Evolutionary conservation across 2,888 invertebrate species (phyloP).

Genomic region (Nemapogon koenigi): DNA sequence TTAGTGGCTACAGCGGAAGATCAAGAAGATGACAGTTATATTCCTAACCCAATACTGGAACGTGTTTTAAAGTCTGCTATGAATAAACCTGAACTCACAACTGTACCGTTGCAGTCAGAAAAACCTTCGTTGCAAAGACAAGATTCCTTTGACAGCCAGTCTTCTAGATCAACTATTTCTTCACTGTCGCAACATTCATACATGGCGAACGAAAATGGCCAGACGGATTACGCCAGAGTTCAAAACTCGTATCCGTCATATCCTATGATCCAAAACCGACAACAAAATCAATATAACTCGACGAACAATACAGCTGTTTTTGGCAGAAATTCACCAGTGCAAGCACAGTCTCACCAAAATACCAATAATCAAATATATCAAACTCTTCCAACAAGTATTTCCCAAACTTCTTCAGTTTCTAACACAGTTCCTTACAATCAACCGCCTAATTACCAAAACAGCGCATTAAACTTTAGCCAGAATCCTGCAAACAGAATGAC

Average conservation of each 20-base stretch:
- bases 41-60: slow-evolving; percentile 89
- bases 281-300: slow-evolving; percentile 26
- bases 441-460: slow-evolving; percentile 40
- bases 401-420: slow-evolving; percentile 27
- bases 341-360: slow-evolving; percentile 22
- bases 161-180: slow-evolving; percentile 56
- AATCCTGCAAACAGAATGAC: slow-evolving; percentile 48
- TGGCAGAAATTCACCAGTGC: slow-evolving; percentile 35
- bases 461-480: slow-evolving; percentile 44
- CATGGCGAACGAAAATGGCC: slow-evolving; percentile 33
- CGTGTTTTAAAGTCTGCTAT: slow-evolving; percentile 83
- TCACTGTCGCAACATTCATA: slow-evolving; percentile 51
- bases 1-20: slow-evolving; percentile 92
- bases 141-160: slow-evolving; percentile 59
- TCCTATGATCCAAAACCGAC: slow-evolving; percentile 37
- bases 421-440: slow-evolving; percentile 48
- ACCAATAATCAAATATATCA: slow-evolving; percentile 41
- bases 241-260: slow-evolving; percentile 45
- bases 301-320: slow-evolving; percentile 31
- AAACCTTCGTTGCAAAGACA: slow-evolving; percentile 53
- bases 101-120: slow-evolving; percentile 53
- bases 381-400: slow-evolving; percentile 32
- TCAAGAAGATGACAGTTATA: slow-evolving; percentile 88
- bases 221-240: slow-evolving; percentile 43
- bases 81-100: slow-evolving; percentile 71